phyloP scores from a whole-genome alignment of 2,888 invertebrate species.

The Galeruca laticollis region DNA sequence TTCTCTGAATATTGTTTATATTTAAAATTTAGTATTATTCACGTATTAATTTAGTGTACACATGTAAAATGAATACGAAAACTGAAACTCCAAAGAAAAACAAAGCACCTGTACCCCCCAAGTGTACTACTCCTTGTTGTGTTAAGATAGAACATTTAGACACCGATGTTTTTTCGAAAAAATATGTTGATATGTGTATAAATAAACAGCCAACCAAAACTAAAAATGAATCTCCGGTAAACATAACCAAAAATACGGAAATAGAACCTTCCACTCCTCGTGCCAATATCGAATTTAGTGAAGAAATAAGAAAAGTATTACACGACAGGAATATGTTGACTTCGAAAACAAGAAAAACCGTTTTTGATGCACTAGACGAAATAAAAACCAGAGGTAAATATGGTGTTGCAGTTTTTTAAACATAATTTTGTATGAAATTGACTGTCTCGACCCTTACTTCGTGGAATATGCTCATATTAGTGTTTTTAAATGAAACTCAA shows the following conservation, averaged over 20 bases:
- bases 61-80: not conserved
- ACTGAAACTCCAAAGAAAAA: not conserved
- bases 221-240: not conserved
- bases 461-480: too few species aligned
- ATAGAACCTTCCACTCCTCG: constrained; percentile 72
- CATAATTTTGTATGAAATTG: too few species aligned
- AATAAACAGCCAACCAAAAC: not conserved
- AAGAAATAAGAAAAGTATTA: constrained; percentile 73
- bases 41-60: not conserved
- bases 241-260: not conserved
- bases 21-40: not conserved
- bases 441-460: too few species aligned
- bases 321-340: constrained; percentile 74
- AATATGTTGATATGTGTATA: not conserved
- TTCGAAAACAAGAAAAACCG: constrained; percentile 72
- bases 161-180: not conserved
- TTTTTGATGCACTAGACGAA: constrained; percentile 72
- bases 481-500: too few species aligned
- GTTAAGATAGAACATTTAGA: constrained; percentile 27
- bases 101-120: not conserved
- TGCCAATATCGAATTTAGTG: constrained; percentile 68
- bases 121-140: constrained; percentile 18
- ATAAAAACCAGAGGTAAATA: constrained; percentile 57
- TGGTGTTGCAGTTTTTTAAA: not conserved
- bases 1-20: not conserved